These are phyloP conservation scores for Paguma larvata DNA, from an alignment of 2,797 vertebrate species.

Conservation along the genomic window DNA sequence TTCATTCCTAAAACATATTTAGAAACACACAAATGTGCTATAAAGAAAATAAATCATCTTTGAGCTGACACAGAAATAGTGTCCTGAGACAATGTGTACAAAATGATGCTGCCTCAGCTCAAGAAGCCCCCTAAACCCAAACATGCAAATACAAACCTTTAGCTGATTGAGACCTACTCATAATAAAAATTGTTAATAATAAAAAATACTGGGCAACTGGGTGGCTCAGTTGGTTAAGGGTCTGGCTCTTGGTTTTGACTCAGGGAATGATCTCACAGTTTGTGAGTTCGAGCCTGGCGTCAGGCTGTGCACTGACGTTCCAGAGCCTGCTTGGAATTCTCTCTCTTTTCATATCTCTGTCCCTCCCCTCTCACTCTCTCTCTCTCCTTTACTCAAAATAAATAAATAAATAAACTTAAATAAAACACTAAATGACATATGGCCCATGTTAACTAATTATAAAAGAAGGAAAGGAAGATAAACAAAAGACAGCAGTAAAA, in stretches of 20 bases:
- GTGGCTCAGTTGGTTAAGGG: no score
- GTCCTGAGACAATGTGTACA: neutral
- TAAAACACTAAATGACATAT: neutral
- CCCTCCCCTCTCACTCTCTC: no score
- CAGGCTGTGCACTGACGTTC: no score
- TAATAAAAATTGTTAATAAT: neutral
- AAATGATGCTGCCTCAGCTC: neutral
- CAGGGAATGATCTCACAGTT: no score
- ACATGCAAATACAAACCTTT: neutral
- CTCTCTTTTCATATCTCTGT: no score
- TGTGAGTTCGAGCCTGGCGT: no score
- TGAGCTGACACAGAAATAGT: neutral
- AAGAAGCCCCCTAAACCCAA: no score
- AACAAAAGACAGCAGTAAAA: neutral
- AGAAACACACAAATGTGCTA: neutral
- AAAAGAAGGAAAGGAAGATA: neutral
- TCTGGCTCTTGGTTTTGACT: no score
- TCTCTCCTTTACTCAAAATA: no score
- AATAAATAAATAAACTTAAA: neutral
- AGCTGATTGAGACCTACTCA: neutral
- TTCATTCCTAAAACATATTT: neutral
- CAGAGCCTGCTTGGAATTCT: no score
- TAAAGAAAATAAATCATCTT: neutral
- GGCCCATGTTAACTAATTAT: neutral
- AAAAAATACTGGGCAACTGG: neutral